Evolutionary conservation across 2,113 vertebrate species (phyloP).

Genomic region (Pelmatolapia mariae): DNA sequence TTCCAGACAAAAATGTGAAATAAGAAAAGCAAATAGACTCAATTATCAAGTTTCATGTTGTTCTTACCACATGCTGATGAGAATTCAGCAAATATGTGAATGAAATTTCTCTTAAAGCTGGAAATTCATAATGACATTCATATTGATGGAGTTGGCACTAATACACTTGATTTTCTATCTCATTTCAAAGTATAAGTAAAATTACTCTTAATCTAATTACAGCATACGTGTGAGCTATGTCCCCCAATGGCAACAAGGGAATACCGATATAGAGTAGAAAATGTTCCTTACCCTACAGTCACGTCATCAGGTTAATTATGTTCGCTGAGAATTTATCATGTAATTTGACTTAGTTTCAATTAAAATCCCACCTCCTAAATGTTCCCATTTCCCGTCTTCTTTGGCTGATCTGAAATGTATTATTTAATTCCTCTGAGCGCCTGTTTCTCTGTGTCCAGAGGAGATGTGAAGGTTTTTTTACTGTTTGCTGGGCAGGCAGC

Average conservation of each 20-base stretch:
- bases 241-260: background rate
- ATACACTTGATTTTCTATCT: background rate
- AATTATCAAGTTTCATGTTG: background rate
- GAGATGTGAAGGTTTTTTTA: background rate
- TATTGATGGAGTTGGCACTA: background rate
- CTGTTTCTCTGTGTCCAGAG: background rate
- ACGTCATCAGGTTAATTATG: conserved; percentile 44
- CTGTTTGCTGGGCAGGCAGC: background rate
- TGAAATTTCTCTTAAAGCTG: background rate
- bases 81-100: background rate
- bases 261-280: background rate
- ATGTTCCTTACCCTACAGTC: conserved; percentile 9
- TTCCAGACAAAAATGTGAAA: background rate
- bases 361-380: conserved; percentile 25
- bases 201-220: background rate
- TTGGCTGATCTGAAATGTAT: conserved; percentile 4
- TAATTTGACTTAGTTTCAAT: conserved; percentile 44
- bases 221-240: background rate
- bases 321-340: conserved; percentile 38
- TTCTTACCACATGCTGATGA: background rate
- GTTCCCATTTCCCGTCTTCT: background rate
- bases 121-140: background rate
- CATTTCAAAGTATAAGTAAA: background rate
- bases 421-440: background rate
- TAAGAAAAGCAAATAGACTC: background rate